phyloP scores from a whole-genome alignment of 2,888 invertebrate species.

The Tipula helvola region DNA sequence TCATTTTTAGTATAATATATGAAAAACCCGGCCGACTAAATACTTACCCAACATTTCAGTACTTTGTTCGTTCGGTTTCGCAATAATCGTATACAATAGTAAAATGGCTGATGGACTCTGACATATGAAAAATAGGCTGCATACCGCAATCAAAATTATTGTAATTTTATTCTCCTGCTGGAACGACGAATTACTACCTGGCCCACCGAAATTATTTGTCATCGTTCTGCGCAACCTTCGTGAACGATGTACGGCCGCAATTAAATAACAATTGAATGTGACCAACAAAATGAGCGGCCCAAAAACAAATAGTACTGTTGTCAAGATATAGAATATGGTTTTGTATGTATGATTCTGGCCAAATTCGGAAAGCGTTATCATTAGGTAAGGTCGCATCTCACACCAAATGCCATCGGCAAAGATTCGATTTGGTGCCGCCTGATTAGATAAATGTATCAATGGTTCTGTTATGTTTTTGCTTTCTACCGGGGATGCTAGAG shows the following conservation, averaged over 20 bases:
- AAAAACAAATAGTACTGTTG: conserved; percentile 47
- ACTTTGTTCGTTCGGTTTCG: conserved; percentile 16
- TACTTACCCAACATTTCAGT: conserved; percentile 16
- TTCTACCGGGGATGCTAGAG: background rate
- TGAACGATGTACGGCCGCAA: conserved; percentile 49
- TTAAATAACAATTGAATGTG: conserved; percentile 59
- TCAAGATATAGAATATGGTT: conserved; percentile 51
- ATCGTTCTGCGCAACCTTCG: conserved; percentile 40
- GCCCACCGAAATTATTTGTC: conserved; percentile 35
- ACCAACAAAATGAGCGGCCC: conserved; percentile 54
- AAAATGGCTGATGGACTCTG: conserved; percentile 53
- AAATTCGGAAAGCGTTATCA: conserved; percentile 32
- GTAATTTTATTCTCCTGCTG: conserved; percentile 61
- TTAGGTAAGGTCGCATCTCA: background rate
- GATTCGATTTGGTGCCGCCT: background rate
- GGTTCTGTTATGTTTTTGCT: background rate
- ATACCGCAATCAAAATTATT: conserved; percentile 60
- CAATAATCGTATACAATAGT: conserved; percentile 39
- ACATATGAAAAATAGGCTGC: conserved; percentile 60
- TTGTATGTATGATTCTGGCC: conserved; percentile 41
- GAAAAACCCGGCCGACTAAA: background rate
- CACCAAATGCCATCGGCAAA: background rate
- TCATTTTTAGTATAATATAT: background rate
- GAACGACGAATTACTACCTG: conserved; percentile 35
- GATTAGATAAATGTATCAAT: background rate